A percentile compares a stretch with the other conserved stretches of the same genome.
Evolutionary conservation across 2,113 vertebrate genomes (phyloP).

Genomic region (Spilogale gracilis): DNA sequence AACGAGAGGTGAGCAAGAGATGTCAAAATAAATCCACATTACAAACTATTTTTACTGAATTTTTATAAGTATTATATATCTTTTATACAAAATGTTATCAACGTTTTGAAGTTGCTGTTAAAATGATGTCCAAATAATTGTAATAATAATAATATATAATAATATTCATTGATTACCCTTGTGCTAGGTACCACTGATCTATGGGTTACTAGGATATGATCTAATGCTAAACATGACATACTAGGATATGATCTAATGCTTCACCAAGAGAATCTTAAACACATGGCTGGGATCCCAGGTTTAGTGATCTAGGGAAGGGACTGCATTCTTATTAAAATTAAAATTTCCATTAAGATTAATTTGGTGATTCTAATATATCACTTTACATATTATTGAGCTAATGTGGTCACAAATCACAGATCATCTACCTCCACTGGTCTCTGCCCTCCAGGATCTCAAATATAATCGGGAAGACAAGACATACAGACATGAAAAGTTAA

Average conservation of each 20-base stretch:
- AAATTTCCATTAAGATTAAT: slow-evolving; percentile 61
- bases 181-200: neutral
- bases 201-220: neutral
- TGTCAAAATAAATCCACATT: slow-evolving; percentile 63
- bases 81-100: slow-evolving; percentile 50
- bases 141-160: too few relatives aligned
- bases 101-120: slow-evolving; percentile 63
- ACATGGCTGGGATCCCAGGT: slow-evolving; percentile 37
- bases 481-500: slow-evolving; percentile 72
- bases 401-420: slow-evolving; percentile 58
- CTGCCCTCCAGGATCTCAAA: slow-evolving; percentile 61
- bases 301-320: slow-evolving; percentile 56
- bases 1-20: slow-evolving; percentile 48
- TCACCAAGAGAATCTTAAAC: slow-evolving; percentile 60
- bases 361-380: slow-evolving; percentile 69
- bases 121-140: slow-evolving; percentile 57
- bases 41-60: slow-evolving; percentile 42
- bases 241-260: slow-evolving; percentile 50
- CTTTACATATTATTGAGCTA: slow-evolving; percentile 58
- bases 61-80: slow-evolving; percentile 48
- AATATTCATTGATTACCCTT: slow-evolving; percentile 30
- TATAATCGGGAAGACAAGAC: slow-evolving; percentile 70
- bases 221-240: neutral
- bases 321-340: slow-evolving; percentile 65
- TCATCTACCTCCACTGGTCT: slow-evolving; percentile 37